Percentiles rank a stretch among this genome's conserved stretches.
Evolutionary conservation across 1,140 invertebrate genomes (phyloP).

Genomic region (Temnothorax longispinosus): DNA sequence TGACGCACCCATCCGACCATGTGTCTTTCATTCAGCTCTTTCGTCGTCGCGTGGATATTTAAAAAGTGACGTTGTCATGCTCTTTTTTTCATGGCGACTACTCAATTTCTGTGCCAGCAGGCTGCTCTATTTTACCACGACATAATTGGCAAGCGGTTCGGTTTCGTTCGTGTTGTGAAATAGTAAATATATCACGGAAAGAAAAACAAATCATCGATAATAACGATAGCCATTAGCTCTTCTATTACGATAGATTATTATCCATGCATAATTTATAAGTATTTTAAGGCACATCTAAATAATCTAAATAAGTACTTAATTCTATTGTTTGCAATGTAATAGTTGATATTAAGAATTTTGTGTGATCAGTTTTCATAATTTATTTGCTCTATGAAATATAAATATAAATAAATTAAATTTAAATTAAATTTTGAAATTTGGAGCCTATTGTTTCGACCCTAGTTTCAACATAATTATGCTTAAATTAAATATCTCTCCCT

Average conservation of each 20-base stretch:
- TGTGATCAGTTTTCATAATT: background rate
- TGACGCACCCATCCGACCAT: background rate
- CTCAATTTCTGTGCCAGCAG: background rate
- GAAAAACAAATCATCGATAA: background rate
- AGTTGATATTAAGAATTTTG: background rate
- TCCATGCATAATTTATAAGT: background rate
- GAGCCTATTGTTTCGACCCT: background rate
- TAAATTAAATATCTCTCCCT: background rate
- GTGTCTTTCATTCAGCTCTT: slow-evolving; percentile 12
- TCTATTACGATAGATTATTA: background rate
- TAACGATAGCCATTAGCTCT: background rate
- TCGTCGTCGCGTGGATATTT: slow-evolving; percentile 7
- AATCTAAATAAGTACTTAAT: background rate
- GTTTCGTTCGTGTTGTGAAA: background rate
- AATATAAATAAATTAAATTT: background rate
- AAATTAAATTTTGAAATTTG: background rate
- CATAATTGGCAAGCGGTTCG: background rate
- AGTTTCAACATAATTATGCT: background rate
- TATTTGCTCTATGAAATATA: background rate
- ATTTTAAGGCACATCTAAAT: background rate
- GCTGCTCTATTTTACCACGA: background rate
- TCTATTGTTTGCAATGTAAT: background rate
- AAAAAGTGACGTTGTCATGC: background rate
- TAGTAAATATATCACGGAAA: background rate
- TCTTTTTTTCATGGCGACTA: background rate